Evolutionary conservation across 2,888 invertebrate genomes (phyloP).

Genomic region (Argynnis bischoffii): DNA sequence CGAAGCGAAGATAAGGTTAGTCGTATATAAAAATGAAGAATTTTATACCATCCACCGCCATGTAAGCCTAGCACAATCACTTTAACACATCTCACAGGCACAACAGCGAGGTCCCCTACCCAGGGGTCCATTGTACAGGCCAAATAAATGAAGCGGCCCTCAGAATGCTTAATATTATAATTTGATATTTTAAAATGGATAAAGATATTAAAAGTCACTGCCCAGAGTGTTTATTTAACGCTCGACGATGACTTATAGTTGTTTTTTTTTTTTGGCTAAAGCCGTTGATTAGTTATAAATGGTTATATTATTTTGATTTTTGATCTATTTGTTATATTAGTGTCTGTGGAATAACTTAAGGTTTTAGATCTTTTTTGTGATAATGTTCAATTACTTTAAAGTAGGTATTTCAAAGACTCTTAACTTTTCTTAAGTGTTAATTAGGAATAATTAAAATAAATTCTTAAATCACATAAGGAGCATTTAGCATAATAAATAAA

Average conservation of each 20-base stretch:
- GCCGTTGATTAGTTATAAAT: conserved; percentile 30
- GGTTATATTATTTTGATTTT: conserved; percentile 23
- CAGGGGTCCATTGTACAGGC: conserved; percentile 69
- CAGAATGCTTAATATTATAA: conserved; percentile 79
- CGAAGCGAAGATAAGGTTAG: too few relatives aligned
- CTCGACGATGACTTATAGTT: conserved; percentile 46
- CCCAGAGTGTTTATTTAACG: conserved; percentile 78
- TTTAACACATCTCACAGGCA: conserved; percentile 44
- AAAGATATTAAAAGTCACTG: conserved; percentile 81
- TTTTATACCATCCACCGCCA: conserved; percentile 18
- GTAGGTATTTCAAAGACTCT: too few relatives aligned
- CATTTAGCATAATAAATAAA: too few relatives aligned
- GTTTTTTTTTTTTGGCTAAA: conserved; percentile 25
- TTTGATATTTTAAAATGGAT: conserved; percentile 81
- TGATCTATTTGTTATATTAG: conserved; percentile 13
- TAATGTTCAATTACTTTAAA: too few relatives aligned
- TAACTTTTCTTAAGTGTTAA: too few relatives aligned
- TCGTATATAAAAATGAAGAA: background rate
- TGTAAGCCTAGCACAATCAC: conserved; percentile 43
- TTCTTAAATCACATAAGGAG: too few relatives aligned
- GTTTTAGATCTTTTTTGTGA: conserved; percentile 9
- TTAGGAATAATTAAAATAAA: too few relatives aligned
- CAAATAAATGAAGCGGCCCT: conserved; percentile 73
- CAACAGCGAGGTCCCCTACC: conserved; percentile 46
- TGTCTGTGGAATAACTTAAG: background rate